These are phyloP conservation scores for Apis florea DNA, from an alignment of 1,140 invertebrate species.

Conservation along the genomic window DNA sequence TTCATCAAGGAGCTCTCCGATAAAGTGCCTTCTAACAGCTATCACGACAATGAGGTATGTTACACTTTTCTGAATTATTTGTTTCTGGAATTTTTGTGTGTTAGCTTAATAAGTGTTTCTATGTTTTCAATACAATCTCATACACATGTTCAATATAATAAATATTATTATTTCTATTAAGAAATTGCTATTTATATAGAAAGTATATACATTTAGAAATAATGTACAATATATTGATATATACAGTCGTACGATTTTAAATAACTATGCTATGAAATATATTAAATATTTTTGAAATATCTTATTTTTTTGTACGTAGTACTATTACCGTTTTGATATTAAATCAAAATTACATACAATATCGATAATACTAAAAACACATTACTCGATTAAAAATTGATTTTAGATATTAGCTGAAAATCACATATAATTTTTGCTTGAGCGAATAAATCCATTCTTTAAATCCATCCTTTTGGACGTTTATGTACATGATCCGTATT, in stretches of 20 bases:
- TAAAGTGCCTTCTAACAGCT: conserved; percentile 73
- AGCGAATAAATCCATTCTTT: no score
- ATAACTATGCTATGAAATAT: background rate
- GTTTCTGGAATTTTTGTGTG: background rate
- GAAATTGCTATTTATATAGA: background rate
- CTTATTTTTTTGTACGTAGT: background rate
- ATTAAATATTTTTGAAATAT: background rate
- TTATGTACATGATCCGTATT: background rate
- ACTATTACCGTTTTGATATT: background rate
- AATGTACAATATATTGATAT: background rate
- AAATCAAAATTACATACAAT: background rate
- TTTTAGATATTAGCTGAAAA: no score
- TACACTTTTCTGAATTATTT: background rate
- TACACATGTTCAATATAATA: background rate
- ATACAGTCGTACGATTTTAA: background rate
- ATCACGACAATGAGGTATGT: conserved; percentile 50
- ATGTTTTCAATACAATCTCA: background rate
- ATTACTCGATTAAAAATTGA: background rate
- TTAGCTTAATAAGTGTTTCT: no score
- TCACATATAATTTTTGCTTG: no score
- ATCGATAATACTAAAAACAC: background rate
- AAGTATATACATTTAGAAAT: background rate
- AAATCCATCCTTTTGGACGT: no score
- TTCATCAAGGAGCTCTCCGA: conserved; percentile 64
- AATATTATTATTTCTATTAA: no score